phyloP scores from a whole-genome alignment of 2,113 vertebrate species.

The Odontophorus gujanensis region DNA sequence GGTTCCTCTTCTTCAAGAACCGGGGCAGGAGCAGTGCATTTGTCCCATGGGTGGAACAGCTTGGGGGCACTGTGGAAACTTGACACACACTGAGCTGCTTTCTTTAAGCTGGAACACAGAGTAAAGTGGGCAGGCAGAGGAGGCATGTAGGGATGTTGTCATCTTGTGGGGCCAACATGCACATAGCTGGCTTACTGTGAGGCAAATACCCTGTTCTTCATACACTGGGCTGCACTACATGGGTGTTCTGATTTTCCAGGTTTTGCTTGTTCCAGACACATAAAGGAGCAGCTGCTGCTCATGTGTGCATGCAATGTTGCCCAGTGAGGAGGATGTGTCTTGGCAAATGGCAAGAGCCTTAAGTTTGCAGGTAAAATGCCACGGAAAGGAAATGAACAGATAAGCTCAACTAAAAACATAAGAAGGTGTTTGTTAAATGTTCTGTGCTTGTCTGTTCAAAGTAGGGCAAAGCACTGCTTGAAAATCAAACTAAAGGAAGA shows the following conservation, averaged over 20 bases:
- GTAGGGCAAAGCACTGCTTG: background rate
- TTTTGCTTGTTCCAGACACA: conserved; percentile 55
- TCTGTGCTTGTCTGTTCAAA: background rate
- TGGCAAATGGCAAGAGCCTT: conserved; percentile 42
- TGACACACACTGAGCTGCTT: background rate
- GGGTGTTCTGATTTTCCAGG: background rate
- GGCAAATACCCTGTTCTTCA: background rate
- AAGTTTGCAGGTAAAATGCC: conserved; percentile 50
- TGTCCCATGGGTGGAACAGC: background rate
- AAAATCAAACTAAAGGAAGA: background rate
- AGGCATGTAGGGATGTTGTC: background rate
- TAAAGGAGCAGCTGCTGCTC: conserved; percentile 65
- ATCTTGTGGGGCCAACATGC: background rate
- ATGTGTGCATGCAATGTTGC: background rate
- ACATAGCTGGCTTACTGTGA: background rate
- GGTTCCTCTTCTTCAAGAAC: background rate
- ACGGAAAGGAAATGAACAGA: background rate
- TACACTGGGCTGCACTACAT: background rate
- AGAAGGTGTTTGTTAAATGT: background rate
- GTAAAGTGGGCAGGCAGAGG: background rate
- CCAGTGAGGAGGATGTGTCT: conserved; percentile 50
- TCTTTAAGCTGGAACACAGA: background rate
- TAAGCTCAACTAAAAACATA: background rate
- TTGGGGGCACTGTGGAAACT: accelerated
- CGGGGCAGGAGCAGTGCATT: background rate